These are phyloP conservation scores for Drosophila conformis DNA, from an alignment of 2,888 invertebrate species.

Conservation along the genomic window DNA sequence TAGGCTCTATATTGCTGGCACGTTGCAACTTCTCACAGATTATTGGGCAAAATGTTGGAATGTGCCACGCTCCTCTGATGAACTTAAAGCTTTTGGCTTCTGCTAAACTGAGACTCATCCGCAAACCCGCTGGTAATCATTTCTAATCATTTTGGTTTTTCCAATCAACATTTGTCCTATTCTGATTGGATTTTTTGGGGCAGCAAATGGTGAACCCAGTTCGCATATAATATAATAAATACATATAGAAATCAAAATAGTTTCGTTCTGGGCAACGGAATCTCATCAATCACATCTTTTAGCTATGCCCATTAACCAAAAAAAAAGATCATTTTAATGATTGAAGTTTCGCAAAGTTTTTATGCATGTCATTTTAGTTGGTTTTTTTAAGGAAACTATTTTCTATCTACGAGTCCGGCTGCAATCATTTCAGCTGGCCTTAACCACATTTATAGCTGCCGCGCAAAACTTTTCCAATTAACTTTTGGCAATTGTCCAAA, in stretches of 20 bases:
- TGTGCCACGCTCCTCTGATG: constrained; percentile 6
- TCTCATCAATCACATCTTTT: not conserved
- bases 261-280: too few species aligned
- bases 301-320: not conserved
- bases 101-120: not conserved
- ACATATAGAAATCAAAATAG: not conserved
- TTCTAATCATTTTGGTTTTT: not conserved
- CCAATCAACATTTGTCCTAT: not conserved
- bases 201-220: not conserved
- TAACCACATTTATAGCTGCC: constrained; percentile 27
- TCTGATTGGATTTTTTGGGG: not conserved
- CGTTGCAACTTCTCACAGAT: constrained; percentile 35
- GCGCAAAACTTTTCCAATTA: constrained; percentile 59
- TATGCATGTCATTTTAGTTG: not conserved
- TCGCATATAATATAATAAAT: not conserved
- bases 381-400: not conserved
- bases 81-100: not conserved
- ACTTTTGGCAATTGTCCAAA: constrained; percentile 43
- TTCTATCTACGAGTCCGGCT: not conserved
- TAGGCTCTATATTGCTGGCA: constrained; percentile 38
- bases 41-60: constrained; percentile 31
- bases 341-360: not conserved
- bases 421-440: not conserved
- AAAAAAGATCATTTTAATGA: not conserved
- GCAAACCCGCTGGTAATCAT: not conserved